Evolutionary conservation across 2,888 invertebrate genomes (phyloP), one percentile per base, ranked within the genome.

Genomic region (Thymelicus lineola): DNA sequence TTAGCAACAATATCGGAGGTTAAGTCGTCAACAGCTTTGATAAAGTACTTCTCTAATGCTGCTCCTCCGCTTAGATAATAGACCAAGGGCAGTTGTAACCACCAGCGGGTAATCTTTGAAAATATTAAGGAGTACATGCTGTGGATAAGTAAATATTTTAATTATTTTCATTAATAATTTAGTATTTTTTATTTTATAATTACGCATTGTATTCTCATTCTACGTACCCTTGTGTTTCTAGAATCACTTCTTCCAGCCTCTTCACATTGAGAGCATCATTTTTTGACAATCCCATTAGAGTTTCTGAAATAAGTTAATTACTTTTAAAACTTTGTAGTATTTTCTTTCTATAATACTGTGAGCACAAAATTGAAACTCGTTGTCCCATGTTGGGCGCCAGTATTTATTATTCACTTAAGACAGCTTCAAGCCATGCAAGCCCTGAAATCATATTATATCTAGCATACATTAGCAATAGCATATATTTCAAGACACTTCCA

Each of bases 271-370:
- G 45, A 0, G 87, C 82, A 38, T 91, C 90, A 46, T 86, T 80
- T 75, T 88, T 87, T 0, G 90, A 82, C 0, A 91, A 76, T 0
- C 91, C 91, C 86, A 91, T 86, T 0, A 91, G 76, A 0, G 91
- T 91, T 82, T 90, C 91, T 91, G 82, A 45, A 86, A 86, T 17
- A 20, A 71, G 58, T 63, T 63, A 42, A 63, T 14, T 14, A 35
- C n/a, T 35, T 35, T 57, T 6, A 12, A 28, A 12, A 12, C 4
- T 12, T n/a, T 10, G 10, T 10, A 42, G 12, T 10, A 42, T 3
- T 42, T 42, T 10, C 1, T 38, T 38, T 12, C 12, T 42, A 10
- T 9, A 12, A 10, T 12, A 10, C 42, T 42, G 9, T 10, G 12
- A 42, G 10, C 42, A 10, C 28, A 28, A 28, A 28, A 28, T 28